Evolutionary conservation across 1,140 invertebrate genomes (phyloP), one percentile per base, ranked within the genome.

Genomic region (Lepidurus couesii): DNA sequence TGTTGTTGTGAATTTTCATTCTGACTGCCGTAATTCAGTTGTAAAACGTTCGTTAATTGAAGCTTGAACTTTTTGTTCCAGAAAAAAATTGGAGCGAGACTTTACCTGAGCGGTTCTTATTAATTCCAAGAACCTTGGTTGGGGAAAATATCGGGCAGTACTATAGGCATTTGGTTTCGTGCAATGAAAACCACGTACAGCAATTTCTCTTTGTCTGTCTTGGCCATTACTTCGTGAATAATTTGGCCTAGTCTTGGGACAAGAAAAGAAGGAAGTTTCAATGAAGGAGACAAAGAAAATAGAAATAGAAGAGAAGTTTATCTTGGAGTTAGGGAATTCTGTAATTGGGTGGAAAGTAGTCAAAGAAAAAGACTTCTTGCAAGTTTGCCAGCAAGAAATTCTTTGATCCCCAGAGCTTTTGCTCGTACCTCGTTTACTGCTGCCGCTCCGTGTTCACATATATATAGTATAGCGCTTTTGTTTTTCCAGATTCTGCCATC

Each of bases 341-440:
- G 53, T 65, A 65, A 65, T 65, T 65, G 53, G 53, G 53, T 65
- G 53, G 53, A 65, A 65, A 65, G 53, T 65, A 65, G 53, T 65
- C n/a, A 65, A 65, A 65, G 53, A 65, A 47, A 65, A 65, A n/a
- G 1, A 65, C 53, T 65, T 65, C 53, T 65, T 65, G 21, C 53
- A 65, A 65, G 53, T 65, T 65, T 65, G 53, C 53, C 7, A 65
- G 16, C 53, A 65, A 65, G 53, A 65, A 34, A n/a, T 65, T 65
- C 53, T 65, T 65, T 65, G 53, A 65, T 65, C 53, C 53, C 53
- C 53, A 65, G 53, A 65, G 53, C 53, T 65, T 47, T 65, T 65
- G 53, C 53, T 65, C 53, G 53, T 65, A n/a, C 53, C 53, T 65
- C 53, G 53, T 65, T 65, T 65, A 65, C 53, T n/a, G 53, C 16